These are phyloP conservation scores for Xiphorhynchus erythropygius DNA, from an alignment of 2,797 vertebrate species.

Conservation along the genomic window DNA sequence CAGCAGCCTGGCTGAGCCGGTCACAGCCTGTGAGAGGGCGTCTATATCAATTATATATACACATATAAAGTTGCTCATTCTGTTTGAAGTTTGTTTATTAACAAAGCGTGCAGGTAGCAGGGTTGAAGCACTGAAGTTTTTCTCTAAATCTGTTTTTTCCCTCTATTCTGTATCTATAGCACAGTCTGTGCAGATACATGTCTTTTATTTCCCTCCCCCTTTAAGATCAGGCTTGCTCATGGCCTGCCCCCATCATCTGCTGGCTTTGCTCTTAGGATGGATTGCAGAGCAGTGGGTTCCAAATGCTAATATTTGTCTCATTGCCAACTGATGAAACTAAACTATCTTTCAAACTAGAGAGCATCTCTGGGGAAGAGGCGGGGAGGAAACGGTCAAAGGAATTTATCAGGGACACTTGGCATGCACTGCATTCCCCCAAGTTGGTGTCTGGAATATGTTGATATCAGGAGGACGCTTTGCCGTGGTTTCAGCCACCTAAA, in stretches of 20 bases:
- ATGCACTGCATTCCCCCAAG: not conserved
- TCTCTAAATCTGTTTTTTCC: not conserved
- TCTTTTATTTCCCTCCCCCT: not conserved
- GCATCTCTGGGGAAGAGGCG: not conserved
- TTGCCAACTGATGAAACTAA: not conserved
- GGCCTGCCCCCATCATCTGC: not conserved
- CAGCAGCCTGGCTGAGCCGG: not conserved
- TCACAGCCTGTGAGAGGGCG: rapidly evolving
- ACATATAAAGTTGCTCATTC: not conserved
- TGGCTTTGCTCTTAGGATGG: not conserved
- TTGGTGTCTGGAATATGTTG: not conserved
- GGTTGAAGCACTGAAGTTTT: not conserved
- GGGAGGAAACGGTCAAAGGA: not conserved
- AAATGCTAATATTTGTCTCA: not conserved
- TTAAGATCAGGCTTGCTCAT: not conserved
- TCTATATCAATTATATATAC: rapidly evolving
- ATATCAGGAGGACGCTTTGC: not conserved
- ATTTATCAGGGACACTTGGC: not conserved
- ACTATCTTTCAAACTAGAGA: not conserved
- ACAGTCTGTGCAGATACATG: rapidly evolving
- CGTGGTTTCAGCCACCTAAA: not conserved
- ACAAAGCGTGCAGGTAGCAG: not conserved
- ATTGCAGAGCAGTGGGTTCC: not conserved
- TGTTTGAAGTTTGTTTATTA: not conserved
- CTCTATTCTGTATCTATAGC: rapidly evolving